Evolutionary conservation across 2,113 vertebrate species (phyloP).

Genomic region (Leptocoma aspasia): DNA sequence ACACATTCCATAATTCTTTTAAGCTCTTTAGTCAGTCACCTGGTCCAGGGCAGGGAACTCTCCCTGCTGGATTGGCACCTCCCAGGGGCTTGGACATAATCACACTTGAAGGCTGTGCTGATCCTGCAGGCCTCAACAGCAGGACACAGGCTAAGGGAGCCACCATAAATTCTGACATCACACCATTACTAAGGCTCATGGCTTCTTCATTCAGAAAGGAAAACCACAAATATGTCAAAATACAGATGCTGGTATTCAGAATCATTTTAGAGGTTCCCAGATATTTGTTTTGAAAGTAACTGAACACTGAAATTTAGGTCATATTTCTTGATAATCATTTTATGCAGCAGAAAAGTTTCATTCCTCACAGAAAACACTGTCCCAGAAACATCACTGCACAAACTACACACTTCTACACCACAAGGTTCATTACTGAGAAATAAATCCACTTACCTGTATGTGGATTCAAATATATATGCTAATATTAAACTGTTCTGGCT

Average conservation of each 20-base stretch:
- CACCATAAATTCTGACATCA: neutral
- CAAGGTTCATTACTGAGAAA: neutral
- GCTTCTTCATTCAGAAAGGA: neutral
- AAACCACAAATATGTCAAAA: neutral
- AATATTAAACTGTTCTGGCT: neutral
- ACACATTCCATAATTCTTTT: neutral
- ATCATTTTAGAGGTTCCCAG: neutral
- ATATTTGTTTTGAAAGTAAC: neutral
- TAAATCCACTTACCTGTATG: neutral
- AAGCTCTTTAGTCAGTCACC: neutral
- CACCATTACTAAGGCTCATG: neutral
- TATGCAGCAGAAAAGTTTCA: neutral
- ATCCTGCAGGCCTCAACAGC: neutral
- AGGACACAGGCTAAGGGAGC: neutral
- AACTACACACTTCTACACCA: neutral
- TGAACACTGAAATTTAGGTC: neutral
- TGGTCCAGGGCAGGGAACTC: neutral
- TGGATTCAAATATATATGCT: neutral
- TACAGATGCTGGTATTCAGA: neutral
- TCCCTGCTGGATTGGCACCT: neutral
- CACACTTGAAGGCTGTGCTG: neutral
- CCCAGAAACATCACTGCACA: neutral
- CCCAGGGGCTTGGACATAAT: constrained; percentile 6
- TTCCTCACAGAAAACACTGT: neutral
- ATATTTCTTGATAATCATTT: neutral